A percentile compares a stretch with the other conserved stretches of the same genome.
These are phyloP conservation scores for Crotalus adamanteus DNA, from an alignment of 2,797 vertebrate species.

Conservation along the genomic window DNA sequence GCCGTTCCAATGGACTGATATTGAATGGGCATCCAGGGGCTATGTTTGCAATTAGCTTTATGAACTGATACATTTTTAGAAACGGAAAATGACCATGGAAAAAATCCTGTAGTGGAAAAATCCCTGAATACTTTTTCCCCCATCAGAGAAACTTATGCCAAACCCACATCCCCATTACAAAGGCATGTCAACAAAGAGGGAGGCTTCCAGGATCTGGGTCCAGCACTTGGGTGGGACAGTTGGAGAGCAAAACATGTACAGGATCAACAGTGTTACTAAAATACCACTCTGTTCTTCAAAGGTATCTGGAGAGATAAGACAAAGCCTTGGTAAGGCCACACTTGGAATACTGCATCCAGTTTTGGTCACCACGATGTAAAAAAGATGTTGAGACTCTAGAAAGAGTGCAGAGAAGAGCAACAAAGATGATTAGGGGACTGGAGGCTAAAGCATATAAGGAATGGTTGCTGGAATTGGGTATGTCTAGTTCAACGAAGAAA, in stretches of 20 bases:
- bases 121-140: not conserved
- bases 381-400: no score
- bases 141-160: not conserved
- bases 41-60: conserved; percentile 25
- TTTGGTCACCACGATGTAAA: no score
- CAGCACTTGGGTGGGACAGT: not conserved
- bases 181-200: not conserved
- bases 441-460: no score
- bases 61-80: not conserved
- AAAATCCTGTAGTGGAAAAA: conserved; percentile 23
- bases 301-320: not conserved
- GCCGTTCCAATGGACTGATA: not conserved
- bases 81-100: conserved; percentile 14
- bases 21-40: not conserved
- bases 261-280: not conserved
- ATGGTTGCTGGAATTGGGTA: no score
- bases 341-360: no score
- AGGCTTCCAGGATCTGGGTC: no score
- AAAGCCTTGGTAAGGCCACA: not conserved
- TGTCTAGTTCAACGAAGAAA: no score
- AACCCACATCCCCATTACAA: not conserved
- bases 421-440: no score
- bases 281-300: not conserved
- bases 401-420: no score
- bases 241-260: not conserved